Percentiles rank a stretch among this genome's conserved stretches.
Evolutionary conservation across 2,797 vertebrate species (phyloP).

Genomic region (Streptopelia turtur): DNA sequence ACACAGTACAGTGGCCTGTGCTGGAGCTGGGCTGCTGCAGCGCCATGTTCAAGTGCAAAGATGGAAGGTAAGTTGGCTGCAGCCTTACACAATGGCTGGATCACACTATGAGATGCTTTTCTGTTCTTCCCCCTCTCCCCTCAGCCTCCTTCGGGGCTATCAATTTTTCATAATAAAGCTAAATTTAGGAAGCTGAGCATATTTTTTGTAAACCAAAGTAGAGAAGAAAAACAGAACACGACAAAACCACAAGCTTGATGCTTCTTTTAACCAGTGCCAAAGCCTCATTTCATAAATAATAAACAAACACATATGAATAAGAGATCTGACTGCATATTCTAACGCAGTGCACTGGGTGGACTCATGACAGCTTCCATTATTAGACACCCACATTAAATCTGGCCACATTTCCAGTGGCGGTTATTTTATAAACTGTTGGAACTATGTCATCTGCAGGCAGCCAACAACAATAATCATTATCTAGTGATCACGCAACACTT

Average conservation of each 20-base stretch:
- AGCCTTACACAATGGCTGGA: background rate
- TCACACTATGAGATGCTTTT: background rate
- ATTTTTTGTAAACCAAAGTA: conserved; percentile 33
- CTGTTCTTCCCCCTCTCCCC: background rate
- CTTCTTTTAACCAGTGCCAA: conserved; percentile 58
- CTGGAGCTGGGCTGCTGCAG: background rate
- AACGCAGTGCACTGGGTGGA: background rate
- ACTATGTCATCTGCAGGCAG: background rate
- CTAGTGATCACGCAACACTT: background rate
- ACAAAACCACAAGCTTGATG: conserved; percentile 45
- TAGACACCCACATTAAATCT: conserved; percentile 49
- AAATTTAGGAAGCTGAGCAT: conserved; percentile 47
- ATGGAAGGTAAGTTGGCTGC: background rate
- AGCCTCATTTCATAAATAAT: conserved; percentile 51
- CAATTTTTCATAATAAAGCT: conserved; percentile 55
- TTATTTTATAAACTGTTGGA: conserved; percentile 32
- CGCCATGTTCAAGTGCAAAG: background rate
- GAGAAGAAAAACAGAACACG: conserved; percentile 36
- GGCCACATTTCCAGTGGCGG: conserved; percentile 19
- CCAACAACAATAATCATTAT: background rate
- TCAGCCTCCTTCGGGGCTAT: conserved; percentile 16
- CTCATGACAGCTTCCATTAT: conserved; percentile 42
- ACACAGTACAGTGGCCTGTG: background rate
- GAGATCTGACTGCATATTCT: conserved; percentile 5
- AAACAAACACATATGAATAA: conserved; percentile 45